A percentile compares a stretch with the other conserved stretches of the same genome.
phyloP scores from a whole-genome alignment of 2,888 invertebrate species.

The Scaptomyza tumidula region DNA sequence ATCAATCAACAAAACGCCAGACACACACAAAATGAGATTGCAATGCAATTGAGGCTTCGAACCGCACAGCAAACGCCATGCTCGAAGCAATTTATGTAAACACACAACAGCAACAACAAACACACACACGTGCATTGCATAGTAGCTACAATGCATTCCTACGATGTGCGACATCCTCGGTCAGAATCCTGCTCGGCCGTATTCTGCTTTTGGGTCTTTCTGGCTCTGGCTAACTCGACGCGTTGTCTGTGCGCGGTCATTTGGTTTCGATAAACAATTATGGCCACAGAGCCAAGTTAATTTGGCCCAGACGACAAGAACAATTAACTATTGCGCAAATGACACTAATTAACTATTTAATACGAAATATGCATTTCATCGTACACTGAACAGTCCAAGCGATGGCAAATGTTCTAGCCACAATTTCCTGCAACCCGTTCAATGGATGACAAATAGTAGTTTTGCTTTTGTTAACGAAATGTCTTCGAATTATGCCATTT shows the following conservation, averaged over 20 bases:
- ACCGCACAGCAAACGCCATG: conserved; percentile 76
- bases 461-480: neutral
- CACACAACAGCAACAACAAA: conserved; percentile 12
- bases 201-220: neutral
- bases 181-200: neutral
- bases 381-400: no score
- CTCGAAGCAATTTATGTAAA: conserved; percentile 72
- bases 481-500: neutral
- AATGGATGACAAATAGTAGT: conserved; percentile 28
- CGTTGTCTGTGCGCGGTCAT: conserved; percentile 67
- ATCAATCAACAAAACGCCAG: conserved; percentile 77
- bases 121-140: conserved; percentile 26
- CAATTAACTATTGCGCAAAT: conserved; percentile 70
- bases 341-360: conserved; percentile 73
- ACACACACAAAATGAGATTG: conserved; percentile 74
- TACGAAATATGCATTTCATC: conserved; percentile 45
- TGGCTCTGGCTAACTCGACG: neutral
- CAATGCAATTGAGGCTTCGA: conserved; percentile 77
- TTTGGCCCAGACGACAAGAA: conserved; percentile 61
- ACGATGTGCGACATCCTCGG: neutral
- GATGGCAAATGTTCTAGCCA: no score
- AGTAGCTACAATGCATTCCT: conserved; percentile 10
- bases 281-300: conserved; percentile 47
- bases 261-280: conserved; percentile 73
- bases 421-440: neutral